Percentiles rank a stretch among this genome's conserved stretches.
These are phyloP conservation scores for Tipula lateralis DNA, from an alignment of 2,888 invertebrate species.

Conservation along the genomic window DNA sequence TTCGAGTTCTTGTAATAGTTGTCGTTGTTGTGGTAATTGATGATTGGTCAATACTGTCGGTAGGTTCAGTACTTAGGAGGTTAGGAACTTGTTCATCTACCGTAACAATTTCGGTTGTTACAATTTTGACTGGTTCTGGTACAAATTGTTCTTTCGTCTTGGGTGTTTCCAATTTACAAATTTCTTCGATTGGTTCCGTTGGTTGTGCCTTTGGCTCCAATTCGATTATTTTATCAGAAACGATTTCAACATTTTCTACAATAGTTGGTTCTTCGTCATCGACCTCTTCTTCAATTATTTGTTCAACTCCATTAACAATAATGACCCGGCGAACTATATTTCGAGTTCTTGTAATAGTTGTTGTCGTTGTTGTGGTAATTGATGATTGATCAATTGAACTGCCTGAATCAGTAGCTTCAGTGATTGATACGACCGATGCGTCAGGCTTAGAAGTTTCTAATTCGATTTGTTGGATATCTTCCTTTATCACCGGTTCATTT, in stretches of 20 bases:
- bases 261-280: constrained; percentile 51
- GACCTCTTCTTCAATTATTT: constrained; percentile 73
- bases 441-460: no score
- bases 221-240: not conserved
- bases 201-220: not conserved
- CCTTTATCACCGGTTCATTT: no score
- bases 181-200: no score
- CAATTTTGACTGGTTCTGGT: no score
- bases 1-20: constrained; percentile 63
- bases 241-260: not conserved
- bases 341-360: constrained; percentile 60
- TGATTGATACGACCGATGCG: no score
- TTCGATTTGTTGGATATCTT: no score
- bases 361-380: not conserved
- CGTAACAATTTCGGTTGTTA: no score
- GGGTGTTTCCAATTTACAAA: no score
- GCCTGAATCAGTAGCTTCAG: no score
- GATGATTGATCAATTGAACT: not conserved
- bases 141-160: no score
- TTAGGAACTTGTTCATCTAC: no score
- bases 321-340: constrained; percentile 71
- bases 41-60: not conserved
- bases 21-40: not conserved
- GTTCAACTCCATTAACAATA: constrained; percentile 78
- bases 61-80: no score